A percentile compares a stretch with the other conserved stretches of the same genome.
Conservation (phyloP, 30 jellyfish, hydroid and myxozoan species). For the Chrysaora quinquecirrha region DNA sequence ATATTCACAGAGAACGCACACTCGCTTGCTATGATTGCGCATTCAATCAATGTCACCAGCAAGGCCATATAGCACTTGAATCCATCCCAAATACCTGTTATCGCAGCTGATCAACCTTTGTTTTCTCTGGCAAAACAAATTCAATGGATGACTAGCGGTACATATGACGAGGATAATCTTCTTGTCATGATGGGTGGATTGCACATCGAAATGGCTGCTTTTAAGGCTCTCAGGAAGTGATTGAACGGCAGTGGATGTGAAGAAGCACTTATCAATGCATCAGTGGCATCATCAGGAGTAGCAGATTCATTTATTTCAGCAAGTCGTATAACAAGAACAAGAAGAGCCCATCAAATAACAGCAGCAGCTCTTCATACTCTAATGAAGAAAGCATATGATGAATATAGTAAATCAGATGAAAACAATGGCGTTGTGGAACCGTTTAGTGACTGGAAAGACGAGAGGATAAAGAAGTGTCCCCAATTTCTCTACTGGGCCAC, state of each 20-base stretch:
- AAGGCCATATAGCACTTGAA: not conserved
- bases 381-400: too few species aligned
- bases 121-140: not conserved
- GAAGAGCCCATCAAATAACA: slow-evolving; percentile 16
- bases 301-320: too few species aligned
- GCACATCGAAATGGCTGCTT: slow-evolving; percentile 27
- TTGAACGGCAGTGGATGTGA: slow-evolving; percentile 23
- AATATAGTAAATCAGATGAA: not conserved
- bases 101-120: slow-evolving; percentile 4
- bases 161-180: not conserved
- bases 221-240: slow-evolving; percentile 2
- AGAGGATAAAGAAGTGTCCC: not conserved
- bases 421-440: too few species aligned
- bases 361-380: not conserved
- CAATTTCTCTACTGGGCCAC: not conserved
- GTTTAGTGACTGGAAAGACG: not conserved
- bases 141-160: slow-evolving; percentile 10
- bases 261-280: slow-evolving; percentile 9
- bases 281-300: not conserved
- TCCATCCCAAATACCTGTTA: not conserved
- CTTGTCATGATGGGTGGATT: slow-evolving; percentile 22
- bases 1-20: slow-evolving; percentile 9
- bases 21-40: slow-evolving; percentile 9
- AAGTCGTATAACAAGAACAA: too few species aligned
- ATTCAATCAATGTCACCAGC: not conserved